Percentiles rank a stretch among this genome's conserved stretches.
phyloP scores from a whole-genome alignment of 2,113 vertebrate genomes.

The Sebastes schlegelii region DNA sequence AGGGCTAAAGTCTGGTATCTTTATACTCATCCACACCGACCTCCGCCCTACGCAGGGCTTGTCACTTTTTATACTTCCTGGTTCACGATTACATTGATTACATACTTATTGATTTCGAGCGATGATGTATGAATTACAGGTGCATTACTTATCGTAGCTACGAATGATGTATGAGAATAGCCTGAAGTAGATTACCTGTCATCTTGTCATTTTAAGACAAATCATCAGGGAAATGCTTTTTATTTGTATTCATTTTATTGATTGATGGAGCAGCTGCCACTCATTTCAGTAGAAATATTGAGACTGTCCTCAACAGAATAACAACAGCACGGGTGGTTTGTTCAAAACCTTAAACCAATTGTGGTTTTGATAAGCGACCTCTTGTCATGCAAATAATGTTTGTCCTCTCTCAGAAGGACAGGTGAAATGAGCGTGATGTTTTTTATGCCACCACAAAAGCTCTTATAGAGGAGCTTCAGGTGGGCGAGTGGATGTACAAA shows the following conservation, averaged over 20 bases:
- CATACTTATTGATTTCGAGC: too few relatives aligned
- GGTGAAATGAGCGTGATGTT: not conserved
- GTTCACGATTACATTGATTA: too few relatives aligned
- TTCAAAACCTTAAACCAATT: not conserved
- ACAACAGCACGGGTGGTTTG: not conserved
- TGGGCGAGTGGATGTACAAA: too few relatives aligned
- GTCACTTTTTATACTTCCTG: too few relatives aligned
- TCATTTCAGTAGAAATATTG: not conserved
- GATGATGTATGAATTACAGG: too few relatives aligned
- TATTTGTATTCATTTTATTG: not conserved
- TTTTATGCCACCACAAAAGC: not conserved
- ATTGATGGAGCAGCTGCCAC: not conserved
- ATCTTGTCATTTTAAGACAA: not conserved
- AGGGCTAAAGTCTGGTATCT: too few relatives aligned
- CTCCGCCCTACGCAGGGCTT: too few relatives aligned
- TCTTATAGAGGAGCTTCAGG: too few relatives aligned
- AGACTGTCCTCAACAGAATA: not conserved
- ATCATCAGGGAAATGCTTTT: not conserved
- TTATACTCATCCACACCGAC: too few relatives aligned
- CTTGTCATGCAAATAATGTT: constrained; percentile 8
- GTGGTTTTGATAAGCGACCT: not conserved
- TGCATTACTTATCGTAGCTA: too few relatives aligned
- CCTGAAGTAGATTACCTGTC: not conserved
- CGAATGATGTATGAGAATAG: too few relatives aligned
- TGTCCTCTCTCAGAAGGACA: not conserved